Evolutionary conservation across 2,888 invertebrate species (phyloP).

Genomic region (Carcina quercana): DNA sequence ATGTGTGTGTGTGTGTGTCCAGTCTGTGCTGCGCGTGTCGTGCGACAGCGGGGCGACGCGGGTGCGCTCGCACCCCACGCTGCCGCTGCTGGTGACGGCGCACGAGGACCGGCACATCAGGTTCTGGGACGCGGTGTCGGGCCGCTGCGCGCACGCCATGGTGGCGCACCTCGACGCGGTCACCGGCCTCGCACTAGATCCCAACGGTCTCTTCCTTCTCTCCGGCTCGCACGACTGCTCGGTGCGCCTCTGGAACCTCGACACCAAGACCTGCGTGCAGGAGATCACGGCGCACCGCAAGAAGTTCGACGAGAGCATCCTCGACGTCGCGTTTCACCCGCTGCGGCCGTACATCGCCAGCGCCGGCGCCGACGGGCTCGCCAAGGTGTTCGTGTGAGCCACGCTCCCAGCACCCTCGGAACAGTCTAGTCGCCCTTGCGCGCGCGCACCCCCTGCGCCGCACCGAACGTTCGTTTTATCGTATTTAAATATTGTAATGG

Average conservation of each 20-base stretch:
- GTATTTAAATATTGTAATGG: constrained; percentile 53
- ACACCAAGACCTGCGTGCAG: constrained; percentile 99
- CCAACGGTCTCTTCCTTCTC: constrained; percentile 97
- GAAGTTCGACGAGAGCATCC: constrained; percentile 99
- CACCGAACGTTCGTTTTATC: constrained; percentile 35
- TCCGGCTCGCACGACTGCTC: constrained; percentile 99
- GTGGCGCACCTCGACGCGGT: constrained; percentile 99
- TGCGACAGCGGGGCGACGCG: constrained; percentile 83
- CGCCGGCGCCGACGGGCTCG: constrained; percentile 98
- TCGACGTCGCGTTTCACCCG: constrained; percentile 99
- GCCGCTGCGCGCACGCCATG: constrained; percentile 97
- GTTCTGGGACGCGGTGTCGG: constrained; percentile 97
- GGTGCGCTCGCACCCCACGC: constrained; percentile 96
- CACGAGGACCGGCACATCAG: constrained; percentile 99
- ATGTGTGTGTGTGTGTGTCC: constrained; percentile 15
- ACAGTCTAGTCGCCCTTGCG: too few species aligned
- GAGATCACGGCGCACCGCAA: constrained; percentile 99
- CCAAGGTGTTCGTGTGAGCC: constrained; percentile 96
- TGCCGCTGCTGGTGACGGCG: constrained; percentile 96
- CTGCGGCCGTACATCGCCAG: constrained; percentile 98
- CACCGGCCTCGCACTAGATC: constrained; percentile 97
- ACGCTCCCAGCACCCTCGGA: constrained; percentile 11
- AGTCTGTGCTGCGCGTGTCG: constrained; percentile 74
- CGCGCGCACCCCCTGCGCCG: too few species aligned
- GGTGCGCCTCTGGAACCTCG: constrained; percentile 98